Evolutionary conservation across 2,797 vertebrate species (phyloP).

Genomic region (Epinephelus coioides): DNA sequence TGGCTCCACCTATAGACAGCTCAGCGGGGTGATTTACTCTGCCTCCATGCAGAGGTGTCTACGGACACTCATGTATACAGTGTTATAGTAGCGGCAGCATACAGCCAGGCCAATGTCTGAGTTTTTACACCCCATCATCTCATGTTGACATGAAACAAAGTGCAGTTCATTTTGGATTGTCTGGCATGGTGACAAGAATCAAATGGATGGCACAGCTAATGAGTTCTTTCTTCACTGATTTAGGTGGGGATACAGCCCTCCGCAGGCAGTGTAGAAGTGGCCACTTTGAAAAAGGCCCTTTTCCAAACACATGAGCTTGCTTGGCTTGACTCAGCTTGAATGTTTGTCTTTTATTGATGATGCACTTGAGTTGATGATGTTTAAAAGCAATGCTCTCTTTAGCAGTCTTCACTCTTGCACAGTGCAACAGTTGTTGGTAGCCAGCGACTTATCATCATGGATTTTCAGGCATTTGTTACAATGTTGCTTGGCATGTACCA

Average conservation of each 20-base stretch:
- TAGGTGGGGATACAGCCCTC: background rate
- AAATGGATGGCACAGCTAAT: conserved; percentile 24
- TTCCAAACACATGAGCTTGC: no score
- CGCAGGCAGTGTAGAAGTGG: background rate
- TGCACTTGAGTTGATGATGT: no score
- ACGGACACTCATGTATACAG: conserved; percentile 32
- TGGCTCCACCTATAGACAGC: conserved; percentile 73
- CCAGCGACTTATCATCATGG: no score
- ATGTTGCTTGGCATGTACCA: no score
- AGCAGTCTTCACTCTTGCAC: no score
- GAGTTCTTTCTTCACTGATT: conserved; percentile 21
- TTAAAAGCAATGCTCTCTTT: no score
- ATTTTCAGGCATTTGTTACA: no score
- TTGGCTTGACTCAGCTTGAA: no score
- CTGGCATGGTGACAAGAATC: conserved; percentile 2
- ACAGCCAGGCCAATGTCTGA: conserved; percentile 11
- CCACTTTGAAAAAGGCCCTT: background rate
- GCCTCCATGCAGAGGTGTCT: conserved; percentile 59
- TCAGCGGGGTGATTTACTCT: conserved; percentile 64
- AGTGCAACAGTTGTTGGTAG: no score
- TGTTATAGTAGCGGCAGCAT: conserved; percentile 18
- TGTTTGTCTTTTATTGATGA: no score
- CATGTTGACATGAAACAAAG: conserved; percentile 32
- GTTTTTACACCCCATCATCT: conserved; percentile 12
- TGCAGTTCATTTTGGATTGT: background rate